Base-by-base conservation (phyloP, 2,888 invertebrate species). In the Tribolium freemani region DNA sequence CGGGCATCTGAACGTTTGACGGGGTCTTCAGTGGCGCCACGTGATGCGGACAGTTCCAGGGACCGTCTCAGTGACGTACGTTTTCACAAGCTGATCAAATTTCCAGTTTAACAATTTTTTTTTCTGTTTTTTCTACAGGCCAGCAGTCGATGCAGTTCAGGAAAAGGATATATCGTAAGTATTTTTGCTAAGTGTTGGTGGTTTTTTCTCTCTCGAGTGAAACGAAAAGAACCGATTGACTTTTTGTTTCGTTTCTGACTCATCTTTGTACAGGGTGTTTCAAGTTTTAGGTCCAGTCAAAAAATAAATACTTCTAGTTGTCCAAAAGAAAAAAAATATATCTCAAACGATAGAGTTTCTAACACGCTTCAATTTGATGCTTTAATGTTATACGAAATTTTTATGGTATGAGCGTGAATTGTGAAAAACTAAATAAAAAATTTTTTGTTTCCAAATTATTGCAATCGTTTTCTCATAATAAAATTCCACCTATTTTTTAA, bases 161-260 rank as follows among this genome's bases (percentile, higher is more conserved):
- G 94, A 90, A 94, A 94, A 92, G 94, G 94, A 92, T 94, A 95
- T 94, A 94, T 95, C 94, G 95, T 95, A 91, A 94, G 95, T 94
- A 71, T 85, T 82, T 83, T 48, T 10, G 13, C 5, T 48, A 48
- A 48, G 48, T 48, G 48, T 0, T 6, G 3, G 11, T 48, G 48
- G 6, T 56, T 31, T 6, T 30, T 30, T 38, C 38, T 26, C 38
- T 26, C 11, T n/a, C 20, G 11, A 46, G 10, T 11, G 53, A 53
- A 57, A 57, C 57, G 57, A 57, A 9, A 77, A 79, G 81, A 82
- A 78, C 77, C 71, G 77, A 79, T 79, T 79, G 80, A 80, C 80
- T 82, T 82, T 81, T 82, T 80, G 75, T 74, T 64, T 58, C 26
- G 70, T 69, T 61, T 64, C 72, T 75, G 67, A 71, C 74, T 70